phyloP scores from a whole-genome alignment of 2,797 vertebrate species.

The Anniella stebbinsi region DNA sequence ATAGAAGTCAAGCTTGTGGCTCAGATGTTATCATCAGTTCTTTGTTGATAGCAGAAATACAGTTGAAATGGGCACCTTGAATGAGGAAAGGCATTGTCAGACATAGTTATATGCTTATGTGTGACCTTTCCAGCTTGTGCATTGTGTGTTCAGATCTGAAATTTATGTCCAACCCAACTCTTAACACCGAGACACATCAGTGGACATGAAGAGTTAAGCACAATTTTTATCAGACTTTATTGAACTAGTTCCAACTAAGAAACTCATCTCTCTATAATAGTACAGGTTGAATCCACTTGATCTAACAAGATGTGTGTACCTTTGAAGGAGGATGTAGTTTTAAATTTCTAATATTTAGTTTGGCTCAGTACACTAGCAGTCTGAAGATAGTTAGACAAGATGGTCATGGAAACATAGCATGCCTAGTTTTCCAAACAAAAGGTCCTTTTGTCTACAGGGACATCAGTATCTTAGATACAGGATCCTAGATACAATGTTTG shows the following conservation, averaged over 20 bases:
- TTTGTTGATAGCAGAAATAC: background rate
- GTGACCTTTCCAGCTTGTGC: background rate
- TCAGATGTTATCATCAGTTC: background rate
- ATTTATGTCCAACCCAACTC: background rate
- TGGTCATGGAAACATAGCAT: conserved; percentile 9
- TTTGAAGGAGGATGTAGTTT: conserved; percentile 12
- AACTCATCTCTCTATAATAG: background rate
- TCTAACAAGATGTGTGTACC: background rate
- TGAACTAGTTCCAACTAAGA: background rate
- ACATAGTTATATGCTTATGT: background rate
- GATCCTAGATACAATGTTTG: conserved; percentile 11
- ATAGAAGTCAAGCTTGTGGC: background rate
- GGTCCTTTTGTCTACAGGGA: background rate
- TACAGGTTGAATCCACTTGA: background rate
- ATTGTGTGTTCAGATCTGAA: background rate
- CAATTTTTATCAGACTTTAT: background rate
- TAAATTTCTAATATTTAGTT: background rate
- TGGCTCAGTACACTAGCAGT: background rate
- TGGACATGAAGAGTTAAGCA: background rate
- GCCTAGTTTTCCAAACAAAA: conserved; percentile 24
- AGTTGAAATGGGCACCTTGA: background rate
- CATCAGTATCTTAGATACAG: conserved; percentile 13
- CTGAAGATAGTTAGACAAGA: background rate
- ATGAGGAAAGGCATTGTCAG: background rate
- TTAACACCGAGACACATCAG: background rate